Evolutionary conservation across 1,140 invertebrate genomes (phyloP), one percentile per base, ranked within the genome.

Genomic region (Cyclina sinensis): DNA sequence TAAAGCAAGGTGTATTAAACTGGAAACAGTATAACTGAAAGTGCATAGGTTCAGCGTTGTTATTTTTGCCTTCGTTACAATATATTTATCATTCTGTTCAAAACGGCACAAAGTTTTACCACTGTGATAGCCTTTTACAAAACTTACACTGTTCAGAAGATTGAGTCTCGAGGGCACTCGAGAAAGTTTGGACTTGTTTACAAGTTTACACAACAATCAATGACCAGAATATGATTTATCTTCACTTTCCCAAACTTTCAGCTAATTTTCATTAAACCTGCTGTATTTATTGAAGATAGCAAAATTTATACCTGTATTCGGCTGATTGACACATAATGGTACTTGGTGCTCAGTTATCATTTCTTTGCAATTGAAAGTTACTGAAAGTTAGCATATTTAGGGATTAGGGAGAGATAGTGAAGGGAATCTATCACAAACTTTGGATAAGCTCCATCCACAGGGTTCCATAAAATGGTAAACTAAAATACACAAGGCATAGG

Each of bases 321-420:
- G 3, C 16, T 27, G 24, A 51, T 84, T 73, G 82, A 70, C 82
- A 73, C 59, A 84, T 84, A 35, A 54, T 84, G 68, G 24, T 57
- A 68, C 80, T 68, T 51, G 59, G 11, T 14, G 43, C 14, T 24
- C 24, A 12, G 11, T 82, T 82, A 82, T 82, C 80, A 68, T 30
- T 30, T 37, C 16, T 7, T 16, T n/a, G 14, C 73, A 86, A 86
- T 78, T 51, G 70, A 86, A 62, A 78, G 84, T 76, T 78, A 86
- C 84, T 51, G 32, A 51, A 86, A 76, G 73, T 86, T 74, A 74
- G 54, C 84, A 86, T 86, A 86, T 74, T 86, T 86, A 30, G 51
- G 84, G 84, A 86, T 86, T 86, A 78, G 16, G n/a, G 27, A 14
- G 24, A 54, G 84, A 62, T 76, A 62, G 51, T 86, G 73, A 48